Evolutionary conservation across 2,888 invertebrate species (phyloP), one percentile per base, ranked within the genome.

Genomic region (Empis livida): DNA sequence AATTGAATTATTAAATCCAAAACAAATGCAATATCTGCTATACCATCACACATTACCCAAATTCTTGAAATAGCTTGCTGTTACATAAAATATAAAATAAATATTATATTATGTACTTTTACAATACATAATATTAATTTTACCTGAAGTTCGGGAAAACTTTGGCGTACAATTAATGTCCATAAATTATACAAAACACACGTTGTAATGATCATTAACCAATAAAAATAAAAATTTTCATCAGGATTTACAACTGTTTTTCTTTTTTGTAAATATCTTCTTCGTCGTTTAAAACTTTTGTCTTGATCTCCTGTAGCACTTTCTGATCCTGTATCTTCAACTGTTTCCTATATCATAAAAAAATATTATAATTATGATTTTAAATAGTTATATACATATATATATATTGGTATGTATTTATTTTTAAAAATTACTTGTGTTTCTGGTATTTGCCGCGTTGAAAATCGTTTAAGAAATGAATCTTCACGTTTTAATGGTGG

Each of bases 171-270:
- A 58, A 95, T 95, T 53, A 92, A 76, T 30, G 94, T 89, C 95
- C 95, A 95, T 56, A 93, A 76, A 72, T 95, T 95, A 72, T 95
- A 95, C 50, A 95, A 78, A 57, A 94, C 89, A 66, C 91, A 90
- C 54, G 82, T 68, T 43, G 94, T 92, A 57, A 93, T 78, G 53
- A 92, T 70, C 76, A 90, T 84, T 57, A 95, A 72, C 95, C 95
- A 95, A 70, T 92, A 88, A 73, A 93, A 95, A 75, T 92, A 92
- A 71, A 92, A 88, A 70, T 90, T 92, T 62, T 92, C 92, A 71
- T 95, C 93, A 0, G 94, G 94, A 71, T 94, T 93, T 56, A 95
- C 86, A 45, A 95, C 92, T 20, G 83, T 80, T 46, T 82, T 75
- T 2, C 87, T 85, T 51, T 80, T 84, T 53, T 81, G 78, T 49